A percentile compares a stretch with the other conserved stretches of the same genome.
These are phyloP conservation scores for Gephyroberyx darwinii DNA, from an alignment of 2,797 vertebrate species.

Conservation along the genomic window DNA sequence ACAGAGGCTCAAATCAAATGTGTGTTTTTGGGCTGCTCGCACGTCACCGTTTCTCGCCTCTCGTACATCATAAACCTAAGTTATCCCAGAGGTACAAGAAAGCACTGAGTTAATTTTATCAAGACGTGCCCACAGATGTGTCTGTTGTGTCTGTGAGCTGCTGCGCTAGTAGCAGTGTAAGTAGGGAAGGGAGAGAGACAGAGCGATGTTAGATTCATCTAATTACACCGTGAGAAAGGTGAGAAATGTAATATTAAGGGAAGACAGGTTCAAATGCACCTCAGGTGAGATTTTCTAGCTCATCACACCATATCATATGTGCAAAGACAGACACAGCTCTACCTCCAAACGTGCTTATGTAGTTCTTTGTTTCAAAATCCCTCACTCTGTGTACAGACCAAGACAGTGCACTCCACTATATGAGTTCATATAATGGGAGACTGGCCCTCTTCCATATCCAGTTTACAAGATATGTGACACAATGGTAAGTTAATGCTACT, in stretches of 20 bases:
- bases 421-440: neutral
- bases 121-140: slow-evolving; percentile 7
- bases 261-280: neutral
- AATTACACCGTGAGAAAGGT: slow-evolving; percentile 3
- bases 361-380: neutral
- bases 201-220: neutral
- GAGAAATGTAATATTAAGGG: neutral
- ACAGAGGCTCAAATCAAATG: slow-evolving; percentile 29
- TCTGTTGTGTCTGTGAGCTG: slow-evolving; percentile 2
- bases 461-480: slow-evolving; percentile 37
- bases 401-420: neutral
- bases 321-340: too few relatives aligned
- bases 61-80: slow-evolving; percentile 6
- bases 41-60: neutral
- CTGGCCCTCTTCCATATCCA: slow-evolving; percentile 8
- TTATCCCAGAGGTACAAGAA: slow-evolving; percentile 17
- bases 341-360: too few relatives aligned
- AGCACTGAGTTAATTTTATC: slow-evolving; percentile 15
- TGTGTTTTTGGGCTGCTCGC: slow-evolving; percentile 21
- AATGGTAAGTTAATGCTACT: slow-evolving; percentile 49
- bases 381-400: slow-evolving; percentile 1
- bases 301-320: too few relatives aligned
- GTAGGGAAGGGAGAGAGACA: neutral
- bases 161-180: neutral
- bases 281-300: too few relatives aligned